Percentiles rank a stretch among this genome's conserved stretches.
Conservation (phyloP, 2,797 vertebrate genomes). For the Hipposideros larvatus region DNA sequence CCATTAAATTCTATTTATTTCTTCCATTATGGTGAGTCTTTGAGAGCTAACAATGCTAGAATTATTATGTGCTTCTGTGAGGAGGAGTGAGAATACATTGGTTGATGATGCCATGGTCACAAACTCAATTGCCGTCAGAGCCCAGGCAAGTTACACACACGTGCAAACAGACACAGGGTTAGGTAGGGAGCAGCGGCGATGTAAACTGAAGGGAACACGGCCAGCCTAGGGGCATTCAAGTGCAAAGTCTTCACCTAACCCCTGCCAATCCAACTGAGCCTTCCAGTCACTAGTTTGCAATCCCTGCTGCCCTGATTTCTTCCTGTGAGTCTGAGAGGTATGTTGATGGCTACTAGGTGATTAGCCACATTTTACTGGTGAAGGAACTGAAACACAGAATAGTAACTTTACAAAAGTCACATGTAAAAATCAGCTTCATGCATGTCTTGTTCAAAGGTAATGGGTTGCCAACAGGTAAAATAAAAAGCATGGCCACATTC, state of each 20-base stretch:
- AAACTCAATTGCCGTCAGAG: constrained; percentile 55
- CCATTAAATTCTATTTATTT: constrained; percentile 43
- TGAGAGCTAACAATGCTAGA: constrained; percentile 31
- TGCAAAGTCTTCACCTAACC: constrained; percentile 29
- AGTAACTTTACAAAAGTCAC: constrained; percentile 61
- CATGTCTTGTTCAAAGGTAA: constrained; percentile 66
- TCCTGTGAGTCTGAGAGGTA: constrained; percentile 8
- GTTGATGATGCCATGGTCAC: not conserved
- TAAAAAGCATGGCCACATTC: not conserved
- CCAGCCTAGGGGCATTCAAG: constrained; percentile 63
- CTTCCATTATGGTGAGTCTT: not conserved
- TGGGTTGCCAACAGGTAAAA: constrained; percentile 45
- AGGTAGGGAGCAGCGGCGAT: constrained; percentile 57
- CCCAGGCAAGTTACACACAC: not conserved
- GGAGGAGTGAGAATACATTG: not conserved
- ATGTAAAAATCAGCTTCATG: constrained; percentile 55
- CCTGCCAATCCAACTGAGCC: constrained; percentile 64
- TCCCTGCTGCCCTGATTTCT: constrained; percentile 36
- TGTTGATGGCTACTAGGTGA: constrained; percentile 56
- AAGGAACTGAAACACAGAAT: constrained; percentile 63
- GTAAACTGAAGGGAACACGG: constrained; percentile 29
- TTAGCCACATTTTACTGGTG: constrained; percentile 70
- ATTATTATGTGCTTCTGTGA: constrained; percentile 5
- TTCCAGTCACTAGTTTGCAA: constrained; percentile 60
- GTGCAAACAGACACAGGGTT: not conserved